phyloP scores from a whole-genome alignment of 2,797 vertebrate species.

The Enteromius fasciolatus region DNA sequence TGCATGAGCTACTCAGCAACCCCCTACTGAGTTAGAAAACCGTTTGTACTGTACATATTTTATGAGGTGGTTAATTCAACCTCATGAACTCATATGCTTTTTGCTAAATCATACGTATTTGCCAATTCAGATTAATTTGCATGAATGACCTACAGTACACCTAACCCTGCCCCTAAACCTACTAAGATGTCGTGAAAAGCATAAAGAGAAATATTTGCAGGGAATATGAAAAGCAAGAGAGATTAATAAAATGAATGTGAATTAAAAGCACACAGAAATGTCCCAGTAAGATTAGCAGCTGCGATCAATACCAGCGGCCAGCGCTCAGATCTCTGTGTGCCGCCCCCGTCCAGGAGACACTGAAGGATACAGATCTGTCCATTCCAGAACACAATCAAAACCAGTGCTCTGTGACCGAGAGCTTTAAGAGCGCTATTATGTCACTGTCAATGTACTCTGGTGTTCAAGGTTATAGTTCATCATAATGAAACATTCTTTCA shows the following conservation, averaged over 20 bases:
- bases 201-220: neutral
- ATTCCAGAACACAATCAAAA: conserved; percentile 9
- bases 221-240: neutral
- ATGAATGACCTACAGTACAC: no score
- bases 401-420: neutral
- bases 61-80: no score
- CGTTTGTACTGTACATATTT: no score
- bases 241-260: conserved; percentile 2
- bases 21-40: no score
- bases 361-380: conserved; percentile 18
- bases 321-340: neutral
- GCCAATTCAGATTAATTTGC: no score
- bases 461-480: neutral
- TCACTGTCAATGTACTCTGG: neutral
- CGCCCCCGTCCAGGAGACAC: neutral
- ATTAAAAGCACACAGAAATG: neutral
- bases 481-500: neutral
- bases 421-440: neutral
- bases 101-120: no score
- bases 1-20: no score
- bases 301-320: neutral
- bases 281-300: neutral
- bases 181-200: neutral
- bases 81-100: no score
- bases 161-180: no score